phyloP scores from a whole-genome alignment of 2,888 invertebrate species.

The Rhynchonema sp. region DNA sequence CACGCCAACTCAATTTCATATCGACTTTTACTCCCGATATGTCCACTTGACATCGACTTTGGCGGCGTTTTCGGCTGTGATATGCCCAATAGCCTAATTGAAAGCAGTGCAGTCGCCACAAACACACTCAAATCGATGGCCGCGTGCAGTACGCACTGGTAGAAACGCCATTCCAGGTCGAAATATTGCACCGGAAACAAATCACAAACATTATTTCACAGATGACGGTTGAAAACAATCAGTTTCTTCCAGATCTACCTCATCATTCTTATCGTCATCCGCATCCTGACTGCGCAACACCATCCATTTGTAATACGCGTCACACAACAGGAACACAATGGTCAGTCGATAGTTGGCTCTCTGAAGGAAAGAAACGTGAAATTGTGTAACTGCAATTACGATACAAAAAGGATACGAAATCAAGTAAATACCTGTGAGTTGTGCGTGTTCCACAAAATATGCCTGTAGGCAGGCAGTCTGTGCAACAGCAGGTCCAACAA shows the following conservation, averaged over 20 bases:
- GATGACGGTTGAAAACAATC: too few species aligned
- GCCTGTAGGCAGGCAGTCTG: conserved; percentile 59
- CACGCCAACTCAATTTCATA: too few species aligned
- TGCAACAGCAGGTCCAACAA: conserved; percentile 63
- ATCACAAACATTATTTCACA: too few species aligned
- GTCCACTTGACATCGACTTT: too few species aligned
- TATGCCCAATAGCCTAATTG: neutral
- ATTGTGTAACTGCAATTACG: neutral
- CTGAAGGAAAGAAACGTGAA: neutral
- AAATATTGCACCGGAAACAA: conserved; percentile 18
- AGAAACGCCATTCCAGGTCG: conserved; percentile 29
- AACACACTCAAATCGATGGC: conserved; percentile 9
- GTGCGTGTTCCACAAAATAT: conserved; percentile 54
- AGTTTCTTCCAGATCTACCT: too few species aligned
- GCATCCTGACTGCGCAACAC: conserved; percentile 11
- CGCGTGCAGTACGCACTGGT: conserved; percentile 12
- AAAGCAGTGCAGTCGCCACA: conserved; percentile 7
- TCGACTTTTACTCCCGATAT: too few species aligned
- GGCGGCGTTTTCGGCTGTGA: too few species aligned
- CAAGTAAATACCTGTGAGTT: neutral
- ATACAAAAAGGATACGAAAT: neutral
- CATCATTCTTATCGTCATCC: neutral
- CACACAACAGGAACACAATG: conserved; percentile 53
- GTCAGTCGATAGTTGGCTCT: conserved; percentile 34
- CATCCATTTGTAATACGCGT: conserved; percentile 48